Percentiles rank a stretch among this genome's conserved stretches.
These are phyloP conservation scores for Colaptes auratus DNA, from an alignment of 2,113 vertebrate species.

Conservation along the genomic window DNA sequence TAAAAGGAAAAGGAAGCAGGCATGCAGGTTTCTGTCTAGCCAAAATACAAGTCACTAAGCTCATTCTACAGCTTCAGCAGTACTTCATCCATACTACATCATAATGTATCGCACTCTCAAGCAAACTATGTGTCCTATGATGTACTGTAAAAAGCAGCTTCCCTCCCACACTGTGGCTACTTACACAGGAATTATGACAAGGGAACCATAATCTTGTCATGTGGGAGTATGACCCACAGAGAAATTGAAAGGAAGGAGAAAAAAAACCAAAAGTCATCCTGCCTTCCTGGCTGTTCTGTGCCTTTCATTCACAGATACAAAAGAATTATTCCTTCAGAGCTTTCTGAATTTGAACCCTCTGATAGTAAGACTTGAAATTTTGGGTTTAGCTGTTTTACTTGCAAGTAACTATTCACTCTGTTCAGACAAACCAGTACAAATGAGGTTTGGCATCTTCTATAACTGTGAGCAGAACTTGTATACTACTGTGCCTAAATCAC, in stretches of 20 bases:
- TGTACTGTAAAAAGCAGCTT: neutral
- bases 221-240: neutral
- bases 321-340: neutral
- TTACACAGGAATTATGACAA: neutral
- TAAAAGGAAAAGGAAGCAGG: neutral
- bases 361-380: neutral
- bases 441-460: neutral
- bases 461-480: neutral
- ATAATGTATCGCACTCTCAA: neutral
- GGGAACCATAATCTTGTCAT: neutral
- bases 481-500: neutral
- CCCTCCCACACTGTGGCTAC: neutral
- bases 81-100: neutral
- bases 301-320: rapidly evolving
- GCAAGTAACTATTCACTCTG: neutral
- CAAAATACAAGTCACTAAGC: neutral
- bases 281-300: neutral
- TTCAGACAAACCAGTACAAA: neutral
- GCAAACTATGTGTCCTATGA: neutral
- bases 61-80: neutral
- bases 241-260: neutral
- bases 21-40: neutral
- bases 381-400: neutral
- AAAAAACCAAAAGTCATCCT: neutral
- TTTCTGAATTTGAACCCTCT: neutral